These are phyloP conservation scores for Empis stercorea DNA, from an alignment of 2,888 invertebrate species.

Conservation along the genomic window DNA sequence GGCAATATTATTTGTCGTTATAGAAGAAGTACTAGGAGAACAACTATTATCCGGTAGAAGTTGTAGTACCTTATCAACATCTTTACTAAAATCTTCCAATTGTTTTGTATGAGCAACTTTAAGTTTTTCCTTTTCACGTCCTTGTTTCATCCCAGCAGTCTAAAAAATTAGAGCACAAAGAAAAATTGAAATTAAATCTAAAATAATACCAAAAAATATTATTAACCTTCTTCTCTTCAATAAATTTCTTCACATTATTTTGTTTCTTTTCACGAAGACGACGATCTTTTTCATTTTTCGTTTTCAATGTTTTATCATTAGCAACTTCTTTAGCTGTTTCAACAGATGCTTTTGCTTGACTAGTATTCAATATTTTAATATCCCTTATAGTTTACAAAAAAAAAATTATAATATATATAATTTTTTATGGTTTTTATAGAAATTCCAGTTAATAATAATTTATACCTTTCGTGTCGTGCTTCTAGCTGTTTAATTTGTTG, in stretches of 20 bases:
- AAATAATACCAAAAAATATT: not conserved
- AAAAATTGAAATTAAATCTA: not conserved
- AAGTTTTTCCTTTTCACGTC: constrained; percentile 82
- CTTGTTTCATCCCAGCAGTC: constrained; percentile 62
- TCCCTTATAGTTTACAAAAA: constrained; percentile 48
- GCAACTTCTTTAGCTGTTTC: constrained; percentile 93
- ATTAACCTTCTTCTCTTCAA: constrained; percentile 77
- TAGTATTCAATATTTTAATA: constrained; percentile 86
- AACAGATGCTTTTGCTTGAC: constrained; percentile 92
- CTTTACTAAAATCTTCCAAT: constrained; percentile 74
- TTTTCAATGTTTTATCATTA: constrained; percentile 91
- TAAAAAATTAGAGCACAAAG: not conserved
- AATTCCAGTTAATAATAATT: not conserved
- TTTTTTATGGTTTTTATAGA: too few species aligned
- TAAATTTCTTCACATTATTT: constrained; percentile 94
- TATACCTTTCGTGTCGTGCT: constrained; percentile 60
- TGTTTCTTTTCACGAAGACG: constrained; percentile 89
- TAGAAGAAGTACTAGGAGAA: constrained; percentile 19
- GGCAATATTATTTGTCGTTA: constrained; percentile 13
- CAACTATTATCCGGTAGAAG: constrained; percentile 21
- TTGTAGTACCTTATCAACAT: constrained; percentile 62
- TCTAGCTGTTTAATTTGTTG: constrained; percentile 82
- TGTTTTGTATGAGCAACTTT: constrained; percentile 87
- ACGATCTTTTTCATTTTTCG: constrained; percentile 93
- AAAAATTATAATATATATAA: not conserved